Base-by-base conservation (phyloP, 1,140 invertebrate species). In the Tribolium castaneum region DNA sequence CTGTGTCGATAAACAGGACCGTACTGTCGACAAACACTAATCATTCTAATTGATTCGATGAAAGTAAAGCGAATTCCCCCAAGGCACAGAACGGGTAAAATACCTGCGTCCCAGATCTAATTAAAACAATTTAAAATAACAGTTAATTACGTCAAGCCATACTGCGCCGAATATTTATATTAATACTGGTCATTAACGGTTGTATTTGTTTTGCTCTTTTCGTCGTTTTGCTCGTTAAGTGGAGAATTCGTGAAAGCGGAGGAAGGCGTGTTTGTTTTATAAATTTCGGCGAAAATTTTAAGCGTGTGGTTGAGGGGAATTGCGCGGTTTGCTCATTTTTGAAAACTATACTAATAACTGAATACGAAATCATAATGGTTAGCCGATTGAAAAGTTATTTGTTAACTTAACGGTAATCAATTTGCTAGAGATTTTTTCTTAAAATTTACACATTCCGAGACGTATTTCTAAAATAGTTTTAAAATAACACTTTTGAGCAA, bases 41-140 rank as follows among this genome's bases (percentile, higher is more conserved):
- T 22, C 6, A 35, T 66, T 35, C 30, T 35, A 66, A 66, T 35
- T 66, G 34, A 12, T 35, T 35, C 7, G 30, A 22, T 13, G n/a
- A 66, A 66, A 30, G 9, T 35, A 66, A 16, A 52, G 51, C 30
- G 10, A 25, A 22, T 59, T 30, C 10, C 6, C 59, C 30, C 5
- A 30, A 16, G 30, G 59, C 59, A 14, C 59, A 66, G 34, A 39
- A 2, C n/a, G n/a, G 10, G 12, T 66, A 66, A 66, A 66, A 66
- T 22, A 35, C 59, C 30, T 35, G 59, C 16, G 16, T 59, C 30
- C 45, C 59, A 14, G 30, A 66, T 66, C 59, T 66, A 66, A 66
- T 66, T 66, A 66, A 66, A 66, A 66, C 59, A 66, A 66, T 66
- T 66, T 66, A 35, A 35, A 66, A 66, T 66, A 66, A 66, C 59